Conservation (phyloP, 2,888 invertebrate species). For the Hetaerina titia region DNA sequence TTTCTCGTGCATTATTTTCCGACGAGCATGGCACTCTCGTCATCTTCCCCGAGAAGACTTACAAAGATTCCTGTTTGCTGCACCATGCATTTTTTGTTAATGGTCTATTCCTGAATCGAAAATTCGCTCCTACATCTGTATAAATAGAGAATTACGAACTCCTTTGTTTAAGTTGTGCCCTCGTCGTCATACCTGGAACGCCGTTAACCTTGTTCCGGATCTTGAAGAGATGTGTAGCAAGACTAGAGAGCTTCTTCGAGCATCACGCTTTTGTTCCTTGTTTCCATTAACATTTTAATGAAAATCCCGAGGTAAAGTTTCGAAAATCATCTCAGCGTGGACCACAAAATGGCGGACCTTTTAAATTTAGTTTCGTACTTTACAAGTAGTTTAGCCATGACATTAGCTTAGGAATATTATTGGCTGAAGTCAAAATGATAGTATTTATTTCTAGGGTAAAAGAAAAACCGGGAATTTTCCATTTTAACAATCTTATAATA, state of each 20-base stretch:
- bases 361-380: too few relatives aligned
- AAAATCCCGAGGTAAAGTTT: not conserved
- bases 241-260: not conserved
- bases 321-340: too few relatives aligned
- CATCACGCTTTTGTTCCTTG: not conserved
- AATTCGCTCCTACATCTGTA: not conserved
- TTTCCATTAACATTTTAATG: not conserved
- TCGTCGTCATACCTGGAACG: not conserved
- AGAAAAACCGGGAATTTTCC: too few relatives aligned
- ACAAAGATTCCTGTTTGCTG: not conserved
- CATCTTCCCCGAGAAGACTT: constrained; percentile 1
- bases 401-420: too few relatives aligned
- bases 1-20: constrained; percentile 8
- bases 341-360: too few relatives aligned
- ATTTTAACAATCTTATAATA: too few relatives aligned
- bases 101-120: not conserved
- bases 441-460: too few relatives aligned
- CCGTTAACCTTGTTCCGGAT: not conserved
- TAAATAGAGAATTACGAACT: not conserved
- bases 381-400: too few relatives aligned
- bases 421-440: too few relatives aligned
- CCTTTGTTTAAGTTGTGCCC: not conserved
- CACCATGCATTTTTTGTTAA: not conserved
- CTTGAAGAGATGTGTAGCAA: not conserved
- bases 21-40: not conserved